Evolutionary conservation across 2,888 invertebrate species (phyloP).

Genomic region (Thyatira batis): DNA sequence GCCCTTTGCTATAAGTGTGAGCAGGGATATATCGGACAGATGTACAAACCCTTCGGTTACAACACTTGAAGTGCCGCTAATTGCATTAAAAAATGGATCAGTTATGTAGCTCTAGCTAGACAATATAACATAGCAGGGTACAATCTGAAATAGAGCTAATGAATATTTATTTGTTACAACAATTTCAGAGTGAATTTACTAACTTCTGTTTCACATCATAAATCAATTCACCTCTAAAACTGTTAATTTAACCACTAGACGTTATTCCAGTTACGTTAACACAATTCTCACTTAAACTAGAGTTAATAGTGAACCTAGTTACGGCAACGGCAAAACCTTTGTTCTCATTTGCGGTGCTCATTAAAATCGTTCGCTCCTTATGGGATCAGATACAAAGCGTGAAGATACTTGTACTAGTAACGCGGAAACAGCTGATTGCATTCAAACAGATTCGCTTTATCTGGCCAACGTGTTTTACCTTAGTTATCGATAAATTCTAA

Average conservation of each 20-base stretch:
- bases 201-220: too few species aligned
- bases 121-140: background rate
- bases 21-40: slow-evolving; percentile 14
- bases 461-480: slow-evolving; percentile 7
- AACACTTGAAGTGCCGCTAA: background rate
- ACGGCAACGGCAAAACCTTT: slow-evolving; percentile 14
- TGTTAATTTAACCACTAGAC: background rate
- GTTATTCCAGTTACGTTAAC: background rate
- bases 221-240: too few species aligned
- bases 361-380: slow-evolving; percentile 25
- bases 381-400: slow-evolving; percentile 9
- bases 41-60: slow-evolving; percentile 8
- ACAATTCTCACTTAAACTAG: background rate
- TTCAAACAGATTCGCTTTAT: slow-evolving; percentile 9
- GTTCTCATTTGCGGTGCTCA: slow-evolving; percentile 34
- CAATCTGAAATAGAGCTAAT: background rate
- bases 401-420: slow-evolving; percentile 4
- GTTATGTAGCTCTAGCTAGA: too few species aligned
- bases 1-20: slow-evolving; percentile 2
- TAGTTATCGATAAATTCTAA: slow-evolving; percentile 5
- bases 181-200: background rate
- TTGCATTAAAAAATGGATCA: background rate
- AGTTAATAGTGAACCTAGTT: background rate
- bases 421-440: slow-evolving; percentile 9
- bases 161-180: background rate